phyloP scores from a whole-genome alignment of 2,113 vertebrate genomes.

The Myotis brandtii region DNA sequence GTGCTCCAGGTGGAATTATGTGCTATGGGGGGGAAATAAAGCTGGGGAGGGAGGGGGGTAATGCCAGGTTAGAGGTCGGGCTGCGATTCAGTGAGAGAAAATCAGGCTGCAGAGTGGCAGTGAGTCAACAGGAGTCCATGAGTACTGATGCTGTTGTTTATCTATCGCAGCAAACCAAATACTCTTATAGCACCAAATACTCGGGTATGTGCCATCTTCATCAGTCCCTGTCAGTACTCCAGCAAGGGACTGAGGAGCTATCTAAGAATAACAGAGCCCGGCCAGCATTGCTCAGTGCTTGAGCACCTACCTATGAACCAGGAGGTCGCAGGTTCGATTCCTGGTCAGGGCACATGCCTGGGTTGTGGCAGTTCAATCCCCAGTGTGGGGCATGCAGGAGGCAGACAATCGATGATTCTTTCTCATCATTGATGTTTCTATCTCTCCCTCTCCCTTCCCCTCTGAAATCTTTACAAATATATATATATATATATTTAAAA shows the following conservation, averaged over 20 bases:
- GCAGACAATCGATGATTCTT: too few species aligned
- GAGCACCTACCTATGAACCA: too few species aligned
- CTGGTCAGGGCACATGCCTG: too few species aligned
- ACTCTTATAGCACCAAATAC: not conserved
- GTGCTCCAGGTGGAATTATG: not conserved
- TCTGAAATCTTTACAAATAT: too few species aligned
- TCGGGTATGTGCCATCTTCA: not conserved
- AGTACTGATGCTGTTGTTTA: too few species aligned
- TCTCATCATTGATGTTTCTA: too few species aligned
- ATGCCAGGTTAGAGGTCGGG: not conserved
- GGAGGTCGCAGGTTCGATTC: too few species aligned
- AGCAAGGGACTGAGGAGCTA: not conserved
- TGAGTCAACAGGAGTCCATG: not conserved
- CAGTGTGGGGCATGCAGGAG: too few species aligned
- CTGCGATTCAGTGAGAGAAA: not conserved
- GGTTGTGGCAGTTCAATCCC: too few species aligned
- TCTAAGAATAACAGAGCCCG: not conserved
- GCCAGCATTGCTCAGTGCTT: too few species aligned
- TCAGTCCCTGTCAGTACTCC: not conserved
- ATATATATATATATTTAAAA: not conserved
- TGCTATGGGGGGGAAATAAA: not conserved
- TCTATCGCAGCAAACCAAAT: not conserved
- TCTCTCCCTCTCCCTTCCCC: too few species aligned
- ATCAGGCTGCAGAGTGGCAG: not conserved
- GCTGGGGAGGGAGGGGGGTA: not conserved